Conservation (phyloP, 1,140 invertebrate genomes). For the Asobara japonica region DNA sequence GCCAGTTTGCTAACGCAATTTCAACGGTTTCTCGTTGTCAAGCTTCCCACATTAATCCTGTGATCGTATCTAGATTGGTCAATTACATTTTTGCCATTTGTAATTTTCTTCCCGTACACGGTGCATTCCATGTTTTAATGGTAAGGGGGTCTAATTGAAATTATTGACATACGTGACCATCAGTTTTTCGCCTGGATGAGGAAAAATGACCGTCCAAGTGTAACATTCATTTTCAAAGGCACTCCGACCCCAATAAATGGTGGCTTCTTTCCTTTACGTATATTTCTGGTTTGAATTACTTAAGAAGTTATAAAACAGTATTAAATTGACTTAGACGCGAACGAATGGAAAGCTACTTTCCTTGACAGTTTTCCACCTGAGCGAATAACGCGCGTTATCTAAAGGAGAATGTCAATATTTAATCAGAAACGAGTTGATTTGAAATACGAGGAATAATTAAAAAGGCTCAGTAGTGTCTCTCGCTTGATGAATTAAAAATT, state of each 20-base stretch:
- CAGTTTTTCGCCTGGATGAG: too few relatives aligned
- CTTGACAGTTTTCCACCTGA: constrained; percentile 33
- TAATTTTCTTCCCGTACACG: too few relatives aligned
- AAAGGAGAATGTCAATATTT: constrained; percentile 51
- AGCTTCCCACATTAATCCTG: background rate
- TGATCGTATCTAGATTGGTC: background rate
- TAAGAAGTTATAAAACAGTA: constrained; percentile 50
- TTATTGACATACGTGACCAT: too few relatives aligned
- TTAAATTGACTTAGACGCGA: constrained; percentile 43
- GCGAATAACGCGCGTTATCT: constrained; percentile 11
- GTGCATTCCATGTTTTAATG: too few relatives aligned
- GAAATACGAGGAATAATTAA: constrained; percentile 8
- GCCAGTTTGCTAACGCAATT: constrained; percentile 13
- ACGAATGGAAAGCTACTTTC: constrained; percentile 30
- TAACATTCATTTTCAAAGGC: background rate
- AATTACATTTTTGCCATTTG: background rate
- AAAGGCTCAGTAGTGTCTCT: background rate
- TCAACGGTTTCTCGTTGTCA: background rate
- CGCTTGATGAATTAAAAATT: background rate
- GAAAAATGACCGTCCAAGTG: background rate
- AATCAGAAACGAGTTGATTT: constrained; percentile 37
- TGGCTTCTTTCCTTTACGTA: background rate
- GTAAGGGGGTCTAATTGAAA: too few relatives aligned
- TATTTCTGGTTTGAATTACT: constrained; percentile 47
- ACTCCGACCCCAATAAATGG: background rate